Base-by-base conservation (phyloP, 2,113 vertebrate species). In the Podilymbus podiceps region DNA sequence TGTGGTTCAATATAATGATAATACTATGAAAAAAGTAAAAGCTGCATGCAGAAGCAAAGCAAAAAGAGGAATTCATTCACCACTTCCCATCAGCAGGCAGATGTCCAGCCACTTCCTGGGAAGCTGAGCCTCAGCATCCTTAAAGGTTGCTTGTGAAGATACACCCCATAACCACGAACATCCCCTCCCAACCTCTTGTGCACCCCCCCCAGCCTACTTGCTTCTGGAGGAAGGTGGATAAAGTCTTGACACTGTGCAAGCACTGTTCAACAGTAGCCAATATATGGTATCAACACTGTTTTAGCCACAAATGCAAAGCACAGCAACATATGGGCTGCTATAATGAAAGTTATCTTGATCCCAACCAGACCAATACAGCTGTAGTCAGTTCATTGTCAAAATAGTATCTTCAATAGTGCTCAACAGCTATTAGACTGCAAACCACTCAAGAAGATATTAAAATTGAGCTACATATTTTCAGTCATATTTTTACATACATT, bases 321-420 rank as follows among this genome's bases (percentile, higher is more conserved):
- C 47, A 68, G 53, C n/a, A 59, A 76, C 40, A 8, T 5, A 28
- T 6, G 9, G 47, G 27, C 73, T 85, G 38, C 85, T 59, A 7
- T 3, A 16, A 55, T 40, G 23, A 52, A 40, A 79, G 31, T 24
- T 1, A 59, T 35, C 21, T n/a, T 88, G 56, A 82, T 8, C 72
- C 55, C 35, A 38, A 11, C 2, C 72, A 67, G 11, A 47, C 67
- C 42, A 58, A 38, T 3, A 62, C 27, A 72, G 30, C 67, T 72
- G 58, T 19, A 58, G 12, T 20, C 47, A 47, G n/a, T 7, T 62
- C 52, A n/a, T 1, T 68, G 50, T 9, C 77, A 55, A 15, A 19
- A 38, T 9, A 15, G 0, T 2, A 21, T 27, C 27, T 53, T 35
- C 40, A 62, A 4, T 0, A 50, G 33, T 4, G 52, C 52, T 50